Evolutionary conservation across 2,797 vertebrate species (phyloP).

Genomic region (Knipowitschia caucasica): DNA sequence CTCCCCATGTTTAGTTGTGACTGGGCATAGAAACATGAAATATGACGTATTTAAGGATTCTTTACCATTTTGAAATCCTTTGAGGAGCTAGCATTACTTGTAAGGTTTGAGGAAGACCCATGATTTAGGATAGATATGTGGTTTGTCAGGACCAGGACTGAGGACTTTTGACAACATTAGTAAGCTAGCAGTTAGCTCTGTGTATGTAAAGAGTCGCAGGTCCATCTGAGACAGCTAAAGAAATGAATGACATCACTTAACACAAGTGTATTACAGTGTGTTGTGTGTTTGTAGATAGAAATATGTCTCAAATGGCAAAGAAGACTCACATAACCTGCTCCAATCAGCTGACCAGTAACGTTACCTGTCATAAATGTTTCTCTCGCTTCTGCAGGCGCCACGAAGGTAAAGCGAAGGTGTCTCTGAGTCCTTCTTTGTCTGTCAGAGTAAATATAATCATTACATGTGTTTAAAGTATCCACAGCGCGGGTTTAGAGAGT

Average conservation of each 20-base stretch:
- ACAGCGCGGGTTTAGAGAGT: background rate
- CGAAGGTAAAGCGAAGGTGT: no score
- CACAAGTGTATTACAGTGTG: background rate
- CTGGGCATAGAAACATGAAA: no score
- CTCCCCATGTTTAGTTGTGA: no score
- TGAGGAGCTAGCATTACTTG: no score
- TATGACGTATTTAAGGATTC: no score
- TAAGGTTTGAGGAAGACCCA: no score
- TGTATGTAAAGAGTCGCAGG: background rate
- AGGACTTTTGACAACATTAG: background rate
- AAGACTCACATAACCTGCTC: conserved; percentile 27
- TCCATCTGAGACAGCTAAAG: background rate
- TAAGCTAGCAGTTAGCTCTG: conserved; percentile 1
- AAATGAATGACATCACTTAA: background rate
- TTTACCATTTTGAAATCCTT: no score
- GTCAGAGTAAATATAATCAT: background rate
- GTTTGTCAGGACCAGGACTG: no score
- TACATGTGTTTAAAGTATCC: background rate
- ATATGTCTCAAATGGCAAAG: conserved; percentile 24
- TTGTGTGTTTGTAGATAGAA: background rate
- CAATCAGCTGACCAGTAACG: conserved; percentile 61
- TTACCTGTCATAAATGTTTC: conserved; percentile 69
- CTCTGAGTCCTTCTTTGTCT: background rate
- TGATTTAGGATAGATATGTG: no score
- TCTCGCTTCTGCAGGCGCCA: conserved; percentile 29